phyloP scores from a whole-genome alignment of 2,113 vertebrate genomes.

The Xyrauchen texanus region DNA sequence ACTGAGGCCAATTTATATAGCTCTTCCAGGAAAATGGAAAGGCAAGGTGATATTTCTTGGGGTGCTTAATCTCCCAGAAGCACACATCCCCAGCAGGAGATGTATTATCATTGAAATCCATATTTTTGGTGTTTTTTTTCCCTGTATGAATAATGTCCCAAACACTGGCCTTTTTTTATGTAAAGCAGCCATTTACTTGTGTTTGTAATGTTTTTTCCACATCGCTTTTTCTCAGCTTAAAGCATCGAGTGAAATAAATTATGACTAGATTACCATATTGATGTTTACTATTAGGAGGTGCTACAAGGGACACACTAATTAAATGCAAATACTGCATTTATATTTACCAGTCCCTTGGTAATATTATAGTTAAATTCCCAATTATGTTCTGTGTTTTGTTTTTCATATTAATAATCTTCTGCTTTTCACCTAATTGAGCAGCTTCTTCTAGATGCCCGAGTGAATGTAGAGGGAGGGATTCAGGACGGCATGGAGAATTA shows the following conservation, averaged over 20 bases:
- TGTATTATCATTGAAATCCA: constrained; percentile 20
- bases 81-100: constrained; percentile 18
- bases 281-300: constrained; percentile 1
- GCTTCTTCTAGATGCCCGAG: constrained; percentile 77
- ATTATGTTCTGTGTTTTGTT: background rate
- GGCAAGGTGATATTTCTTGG: constrained; percentile 31
- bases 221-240: background rate
- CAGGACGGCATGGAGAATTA: constrained; percentile 75
- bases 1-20: constrained; percentile 19
- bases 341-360: constrained; percentile 11
- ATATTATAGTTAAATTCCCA: constrained; percentile 1
- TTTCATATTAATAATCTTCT: constrained; percentile 2
- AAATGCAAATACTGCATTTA: constrained; percentile 7
- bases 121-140: background rate
- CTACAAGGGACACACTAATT: background rate
- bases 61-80: constrained; percentile 22
- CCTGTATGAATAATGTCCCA: constrained; percentile 1
- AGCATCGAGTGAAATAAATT: constrained; percentile 14
- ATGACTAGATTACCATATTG: background rate
- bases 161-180: background rate
- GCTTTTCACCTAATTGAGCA: constrained; percentile 49
- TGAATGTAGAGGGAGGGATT: constrained; percentile 74
- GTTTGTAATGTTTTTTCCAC: background rate
- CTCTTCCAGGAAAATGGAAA: constrained; percentile 30
- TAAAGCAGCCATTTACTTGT: background rate